These are phyloP conservation scores for Corythornis cristatus DNA, from an alignment of 2,113 vertebrate genomes.

Conservation along the genomic window DNA sequence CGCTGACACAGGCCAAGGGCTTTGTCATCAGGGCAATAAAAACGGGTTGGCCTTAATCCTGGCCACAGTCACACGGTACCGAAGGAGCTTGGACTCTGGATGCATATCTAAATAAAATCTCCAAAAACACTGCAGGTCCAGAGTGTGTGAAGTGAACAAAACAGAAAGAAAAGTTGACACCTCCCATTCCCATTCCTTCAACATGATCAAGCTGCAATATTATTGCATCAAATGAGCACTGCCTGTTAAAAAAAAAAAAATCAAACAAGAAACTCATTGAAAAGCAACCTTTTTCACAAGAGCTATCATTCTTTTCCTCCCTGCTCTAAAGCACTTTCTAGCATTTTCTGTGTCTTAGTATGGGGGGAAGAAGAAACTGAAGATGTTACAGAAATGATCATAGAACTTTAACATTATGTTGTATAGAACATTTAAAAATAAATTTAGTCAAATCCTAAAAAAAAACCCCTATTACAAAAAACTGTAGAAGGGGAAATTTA, in stretches of 20 bases:
- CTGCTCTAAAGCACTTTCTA: background rate
- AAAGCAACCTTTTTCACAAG: background rate
- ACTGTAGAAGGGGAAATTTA: background rate
- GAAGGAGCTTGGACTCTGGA: background rate
- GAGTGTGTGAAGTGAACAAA: background rate
- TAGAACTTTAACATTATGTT: background rate
- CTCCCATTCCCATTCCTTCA: background rate
- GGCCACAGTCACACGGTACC: fast-evolving
- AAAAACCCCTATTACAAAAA: background rate
- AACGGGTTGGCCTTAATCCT: background rate
- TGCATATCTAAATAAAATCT: fast-evolving
- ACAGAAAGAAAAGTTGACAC: background rate
- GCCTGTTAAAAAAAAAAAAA: background rate
- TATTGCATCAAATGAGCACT: background rate
- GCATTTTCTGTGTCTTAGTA: background rate
- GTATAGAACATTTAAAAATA: background rate
- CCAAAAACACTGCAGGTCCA: background rate
- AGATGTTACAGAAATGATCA: background rate
- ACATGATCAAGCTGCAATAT: background rate
- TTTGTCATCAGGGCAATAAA: background rate
- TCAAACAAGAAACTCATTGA: background rate
- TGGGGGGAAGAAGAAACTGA: fast-evolving
- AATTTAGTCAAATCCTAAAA: background rate
- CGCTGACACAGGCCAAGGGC: background rate
- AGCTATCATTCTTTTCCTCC: background rate